Conservation (phyloP, 2,113 vertebrate species). For the Colaptes auratus region DNA sequence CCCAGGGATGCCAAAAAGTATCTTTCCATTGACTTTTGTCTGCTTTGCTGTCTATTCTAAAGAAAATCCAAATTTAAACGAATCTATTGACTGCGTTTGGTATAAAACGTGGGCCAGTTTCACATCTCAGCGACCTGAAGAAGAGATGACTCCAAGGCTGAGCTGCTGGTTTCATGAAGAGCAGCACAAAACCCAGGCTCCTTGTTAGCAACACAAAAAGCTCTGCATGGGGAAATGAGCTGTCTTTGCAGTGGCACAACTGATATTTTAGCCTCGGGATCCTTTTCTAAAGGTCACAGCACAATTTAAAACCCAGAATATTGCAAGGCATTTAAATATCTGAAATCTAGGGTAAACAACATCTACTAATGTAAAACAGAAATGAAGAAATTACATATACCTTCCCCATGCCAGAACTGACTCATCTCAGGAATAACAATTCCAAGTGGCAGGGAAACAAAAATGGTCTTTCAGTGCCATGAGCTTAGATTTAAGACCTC, state of each 20-base stretch:
- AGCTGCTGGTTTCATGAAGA: constrained; percentile 15
- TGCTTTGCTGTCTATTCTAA: neutral
- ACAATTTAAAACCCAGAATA: constrained; percentile 24
- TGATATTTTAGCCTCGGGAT: constrained; percentile 42
- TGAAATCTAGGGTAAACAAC: constrained; percentile 1
- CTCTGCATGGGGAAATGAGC: constrained; percentile 22
- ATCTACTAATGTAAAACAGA: constrained; percentile 8
- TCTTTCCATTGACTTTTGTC: constrained; percentile 44
- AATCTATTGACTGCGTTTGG: neutral
- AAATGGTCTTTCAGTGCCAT: neutral
- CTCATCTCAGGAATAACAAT: neutral
- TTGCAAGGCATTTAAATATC: constrained; percentile 3
- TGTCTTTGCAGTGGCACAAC: constrained; percentile 22
- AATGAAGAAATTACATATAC: constrained; percentile 7
- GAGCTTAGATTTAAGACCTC: neutral
- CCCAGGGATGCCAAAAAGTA: neutral
- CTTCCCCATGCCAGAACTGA: neutral
- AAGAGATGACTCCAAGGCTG: constrained; percentile 9
- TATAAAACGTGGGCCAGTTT: constrained; percentile 27
- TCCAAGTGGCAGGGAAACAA: neutral
- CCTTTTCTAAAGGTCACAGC: constrained; percentile 31
- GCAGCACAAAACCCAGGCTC: constrained; percentile 1
- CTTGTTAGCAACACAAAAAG: constrained; percentile 40
- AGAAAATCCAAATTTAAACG: constrained; percentile 35
- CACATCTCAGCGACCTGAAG: constrained; percentile 6